These are phyloP conservation scores for Archaeoteleia sp. DNA, from an alignment of 2,888 invertebrate genomes.

Conservation along the genomic window DNA sequence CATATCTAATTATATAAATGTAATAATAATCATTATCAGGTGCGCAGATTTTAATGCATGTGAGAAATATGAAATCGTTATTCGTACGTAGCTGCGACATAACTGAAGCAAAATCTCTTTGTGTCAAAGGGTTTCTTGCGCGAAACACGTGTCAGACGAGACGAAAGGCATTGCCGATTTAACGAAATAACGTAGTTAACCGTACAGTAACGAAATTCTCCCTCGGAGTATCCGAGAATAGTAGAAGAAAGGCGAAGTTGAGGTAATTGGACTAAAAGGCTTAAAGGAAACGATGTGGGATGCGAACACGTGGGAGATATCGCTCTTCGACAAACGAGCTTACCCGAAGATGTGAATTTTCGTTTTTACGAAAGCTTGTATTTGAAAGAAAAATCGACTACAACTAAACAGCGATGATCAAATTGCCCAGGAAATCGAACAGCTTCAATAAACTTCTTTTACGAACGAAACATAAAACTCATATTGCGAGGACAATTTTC, in stretches of 20 bases:
- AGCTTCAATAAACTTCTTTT: too few relatives aligned
- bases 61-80: too few relatives aligned
- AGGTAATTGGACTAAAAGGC: slow-evolving; percentile 52
- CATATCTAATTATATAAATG: too few relatives aligned
- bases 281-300: slow-evolving; percentile 54
- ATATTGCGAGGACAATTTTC: too few relatives aligned
- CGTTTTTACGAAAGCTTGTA: slow-evolving; percentile 13
- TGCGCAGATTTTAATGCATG: too few relatives aligned
- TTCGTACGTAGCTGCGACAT: too few relatives aligned
- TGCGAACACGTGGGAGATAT: slow-evolving; percentile 56
- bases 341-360: slow-evolving; percentile 38
- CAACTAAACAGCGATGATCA: slow-evolving; percentile 21
- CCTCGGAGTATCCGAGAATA: slow-evolving; percentile 46
- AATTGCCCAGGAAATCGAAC: slow-evolving; percentile 4
- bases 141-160: slow-evolving; percentile 31
- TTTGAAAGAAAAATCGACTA: slow-evolving; percentile 9
- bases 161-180: slow-evolving; percentile 37
- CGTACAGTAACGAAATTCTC: slow-evolving; percentile 39
- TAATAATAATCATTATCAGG: too few relatives aligned
- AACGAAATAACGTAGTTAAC: slow-evolving; percentile 48
- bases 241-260: slow-evolving; percentile 49
- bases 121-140: slow-evolving; percentile 22
- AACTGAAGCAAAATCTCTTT: slow-evolving; percentile 4
- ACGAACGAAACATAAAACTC: too few relatives aligned
- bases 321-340: slow-evolving; percentile 43